A percentile compares a stretch with the other conserved stretches of the same genome.
Conservation (phyloP, 1,140 invertebrate species). For the Thaumatotibia leucotreta region DNA sequence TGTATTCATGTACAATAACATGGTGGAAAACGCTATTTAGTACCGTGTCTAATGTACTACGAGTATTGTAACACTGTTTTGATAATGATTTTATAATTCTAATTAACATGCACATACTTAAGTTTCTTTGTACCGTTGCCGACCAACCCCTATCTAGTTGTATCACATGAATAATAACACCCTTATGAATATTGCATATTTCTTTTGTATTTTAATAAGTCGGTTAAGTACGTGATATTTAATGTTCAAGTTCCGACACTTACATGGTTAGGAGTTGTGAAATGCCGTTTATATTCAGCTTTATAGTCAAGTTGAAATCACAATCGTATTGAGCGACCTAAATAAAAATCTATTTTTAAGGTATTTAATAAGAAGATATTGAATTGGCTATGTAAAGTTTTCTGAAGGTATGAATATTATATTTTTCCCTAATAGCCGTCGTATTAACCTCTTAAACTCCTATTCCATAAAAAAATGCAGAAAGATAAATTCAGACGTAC, state of each 20-base stretch:
- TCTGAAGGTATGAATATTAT: too few relatives aligned
- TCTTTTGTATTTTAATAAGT: slow-evolving; percentile 23
- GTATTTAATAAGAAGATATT: too few relatives aligned
- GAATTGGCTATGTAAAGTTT: too few relatives aligned
- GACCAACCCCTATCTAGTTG: slow-evolving; percentile 9
- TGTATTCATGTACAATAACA: neutral
- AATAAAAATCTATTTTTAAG: too few relatives aligned
- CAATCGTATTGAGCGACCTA: too few relatives aligned
- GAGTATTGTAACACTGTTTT: neutral
- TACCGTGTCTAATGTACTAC: neutral
- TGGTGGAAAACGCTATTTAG: neutral
- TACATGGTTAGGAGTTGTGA: neutral
- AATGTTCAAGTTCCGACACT: neutral
- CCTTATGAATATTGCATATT: slow-evolving; percentile 29
- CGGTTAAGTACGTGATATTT: neutral
- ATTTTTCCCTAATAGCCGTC: too few relatives aligned
- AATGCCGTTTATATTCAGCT: too few relatives aligned
- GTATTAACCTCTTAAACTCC: too few relatives aligned
- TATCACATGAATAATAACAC: slow-evolving; percentile 25
- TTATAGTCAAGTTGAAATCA: too few relatives aligned
- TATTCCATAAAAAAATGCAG: too few relatives aligned
- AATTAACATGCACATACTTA: slow-evolving; percentile 7
- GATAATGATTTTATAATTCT: neutral
- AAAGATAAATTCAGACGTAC: too few relatives aligned
- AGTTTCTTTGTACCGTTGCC: neutral